Evolutionary conservation across 2,113 vertebrate species (phyloP), one percentile per base, ranked within the genome.

Genomic region (Spizaetus ornatus): DNA sequence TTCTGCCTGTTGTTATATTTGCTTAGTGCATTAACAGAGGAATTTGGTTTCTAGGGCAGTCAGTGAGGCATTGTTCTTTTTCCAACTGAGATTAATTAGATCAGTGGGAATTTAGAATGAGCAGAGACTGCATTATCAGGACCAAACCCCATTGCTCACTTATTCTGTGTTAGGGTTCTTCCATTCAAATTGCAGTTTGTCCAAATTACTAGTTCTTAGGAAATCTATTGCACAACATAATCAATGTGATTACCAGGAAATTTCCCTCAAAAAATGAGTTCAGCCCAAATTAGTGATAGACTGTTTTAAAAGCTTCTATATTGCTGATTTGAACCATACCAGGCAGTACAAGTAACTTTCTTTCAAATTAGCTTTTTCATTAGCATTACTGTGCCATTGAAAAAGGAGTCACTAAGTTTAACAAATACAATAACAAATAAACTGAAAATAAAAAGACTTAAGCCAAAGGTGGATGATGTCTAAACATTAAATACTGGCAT

Each of bases 11-110:
- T 89, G 61, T 88, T 90, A 4, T 42, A 87, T 77, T 91, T 83
- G 91, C n/a, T 73, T 71, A 80, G 84, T 45, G 5, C 71, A 91
- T 91, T 91, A 93, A 55, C 53, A 82, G 58, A 93, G 74, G 94
- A 95, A 95, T 97, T 88, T 96, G 66, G 70, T 90, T 95, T 92
- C 83, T 91, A 47, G 61, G 66, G 77, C 92, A 89, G 83, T 29
- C 69, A 91, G 56, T 52, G 88, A 76, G 58, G 81, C 89, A 96
- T 93, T 95, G 82, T 73, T 91, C 45, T 94, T 94, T 73, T 79
- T 88, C 89, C 91, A 95, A 9, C n/a, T 69, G 87, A 93, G 83
- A 94, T 84, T 82, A 94, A 91, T 95, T 91, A 82, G 61, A 82
- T 97, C 83, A 91, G 40, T 91, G 87, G 50, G 58, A 95, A 93